Conservation (phyloP, 2,113 vertebrate species). For the Saguinus midas region DNA sequence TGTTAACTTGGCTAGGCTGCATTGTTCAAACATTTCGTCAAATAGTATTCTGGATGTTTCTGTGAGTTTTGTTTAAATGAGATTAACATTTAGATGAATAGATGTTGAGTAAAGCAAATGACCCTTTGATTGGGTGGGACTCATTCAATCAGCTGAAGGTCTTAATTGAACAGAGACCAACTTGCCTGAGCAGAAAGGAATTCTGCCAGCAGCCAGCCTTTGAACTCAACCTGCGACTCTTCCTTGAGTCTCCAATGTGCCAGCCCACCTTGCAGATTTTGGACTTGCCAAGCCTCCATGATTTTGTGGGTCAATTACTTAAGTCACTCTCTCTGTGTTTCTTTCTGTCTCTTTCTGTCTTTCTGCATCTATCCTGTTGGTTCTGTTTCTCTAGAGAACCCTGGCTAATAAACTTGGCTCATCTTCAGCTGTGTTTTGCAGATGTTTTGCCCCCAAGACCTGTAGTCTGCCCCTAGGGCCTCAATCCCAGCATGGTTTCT, state of each 20-base stretch:
- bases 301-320: background rate
- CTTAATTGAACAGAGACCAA: background rate
- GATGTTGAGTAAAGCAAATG: background rate
- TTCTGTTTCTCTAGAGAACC: background rate
- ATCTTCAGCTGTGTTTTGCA: background rate
- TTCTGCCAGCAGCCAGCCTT: background rate
- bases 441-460: background rate
- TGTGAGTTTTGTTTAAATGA: background rate
- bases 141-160: background rate
- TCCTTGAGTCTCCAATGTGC: background rate
- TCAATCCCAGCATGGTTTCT: background rate
- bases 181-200: background rate
- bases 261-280: no score
- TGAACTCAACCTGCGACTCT: no score
- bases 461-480: background rate
- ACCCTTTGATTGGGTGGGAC: background rate
- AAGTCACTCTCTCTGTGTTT: background rate
- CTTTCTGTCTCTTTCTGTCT: no score
- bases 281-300: background rate
- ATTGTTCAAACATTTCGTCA: background rate
- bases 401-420: background rate
- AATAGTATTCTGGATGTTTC: background rate
- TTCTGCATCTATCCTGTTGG: rapidly evolving
- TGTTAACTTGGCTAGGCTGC: background rate
- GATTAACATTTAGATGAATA: background rate